A percentile compares a stretch with the other conserved stretches of the same genome.
Evolutionary conservation across 2,113 vertebrate genomes (phyloP).

Genomic region (Thryonomys swinderianus): DNA sequence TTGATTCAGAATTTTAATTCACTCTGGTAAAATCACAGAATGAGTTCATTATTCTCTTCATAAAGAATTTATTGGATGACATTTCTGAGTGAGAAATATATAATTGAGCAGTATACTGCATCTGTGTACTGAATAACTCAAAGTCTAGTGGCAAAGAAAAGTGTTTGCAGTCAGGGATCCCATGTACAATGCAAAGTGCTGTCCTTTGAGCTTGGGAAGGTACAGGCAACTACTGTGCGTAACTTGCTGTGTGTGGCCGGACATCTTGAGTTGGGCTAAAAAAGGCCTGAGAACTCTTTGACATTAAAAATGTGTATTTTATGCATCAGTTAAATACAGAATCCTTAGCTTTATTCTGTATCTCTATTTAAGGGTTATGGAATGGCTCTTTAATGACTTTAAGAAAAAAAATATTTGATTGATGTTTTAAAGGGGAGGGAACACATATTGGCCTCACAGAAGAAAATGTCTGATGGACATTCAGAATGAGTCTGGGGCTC

Average conservation of each 20-base stretch:
- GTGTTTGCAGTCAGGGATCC: background rate
- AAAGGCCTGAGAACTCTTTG: constrained; percentile 1
- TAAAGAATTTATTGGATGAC: background rate
- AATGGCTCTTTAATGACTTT: background rate
- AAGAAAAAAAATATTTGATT: background rate
- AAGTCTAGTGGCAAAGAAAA: background rate
- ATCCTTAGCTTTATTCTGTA: background rate
- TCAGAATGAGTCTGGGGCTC: background rate
- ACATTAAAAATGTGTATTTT: constrained; percentile 16
- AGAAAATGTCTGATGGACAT: constrained; percentile 4
- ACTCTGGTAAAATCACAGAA: background rate
- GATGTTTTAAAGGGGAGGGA: background rate
- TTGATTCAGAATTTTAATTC: constrained; percentile 42
- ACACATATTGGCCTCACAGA: background rate
- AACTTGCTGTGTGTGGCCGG: background rate
- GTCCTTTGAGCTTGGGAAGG: background rate
- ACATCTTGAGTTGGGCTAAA: constrained; percentile 26
- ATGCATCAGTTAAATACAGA: background rate
- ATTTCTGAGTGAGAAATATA: background rate
- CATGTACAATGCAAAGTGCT: background rate
- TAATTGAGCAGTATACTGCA: background rate
- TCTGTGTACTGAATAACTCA: background rate
- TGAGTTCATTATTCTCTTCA: constrained; percentile 40
- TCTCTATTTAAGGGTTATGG: background rate
- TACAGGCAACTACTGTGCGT: background rate